Percentiles rank a stretch among this genome's conserved stretches.
Evolutionary conservation across 1,140 invertebrate species (phyloP).

Genomic region (Panulirus ornatus): DNA sequence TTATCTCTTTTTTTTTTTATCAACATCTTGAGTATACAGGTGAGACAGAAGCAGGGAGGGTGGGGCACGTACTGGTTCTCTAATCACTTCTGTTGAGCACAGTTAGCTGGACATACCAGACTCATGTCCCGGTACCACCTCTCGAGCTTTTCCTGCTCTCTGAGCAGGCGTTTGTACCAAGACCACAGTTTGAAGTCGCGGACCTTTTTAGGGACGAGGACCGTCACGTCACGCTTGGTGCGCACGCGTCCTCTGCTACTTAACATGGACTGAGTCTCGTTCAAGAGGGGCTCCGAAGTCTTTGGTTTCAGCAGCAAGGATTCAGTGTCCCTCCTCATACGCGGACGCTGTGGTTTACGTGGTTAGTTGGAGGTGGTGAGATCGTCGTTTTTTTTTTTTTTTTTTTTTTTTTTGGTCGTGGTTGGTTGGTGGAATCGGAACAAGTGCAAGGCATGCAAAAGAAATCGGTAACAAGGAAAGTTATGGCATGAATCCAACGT

Average conservation of each 20-base stretch:
- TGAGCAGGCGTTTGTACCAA: slow-evolving; percentile 19
- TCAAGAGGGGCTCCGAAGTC: background rate
- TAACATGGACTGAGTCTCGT: slow-evolving; percentile 12
- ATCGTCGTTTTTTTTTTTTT: no score
- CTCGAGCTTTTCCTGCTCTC: slow-evolving; percentile 44
- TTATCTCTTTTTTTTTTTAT: no score
- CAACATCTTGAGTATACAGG: no score
- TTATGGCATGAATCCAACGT: background rate
- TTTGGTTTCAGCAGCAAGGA: background rate
- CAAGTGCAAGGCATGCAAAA: slow-evolving; percentile 48
- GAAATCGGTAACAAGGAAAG: background rate
- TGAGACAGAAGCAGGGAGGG: no score
- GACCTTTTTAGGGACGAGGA: slow-evolving; percentile 40
- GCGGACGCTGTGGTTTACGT: slow-evolving; percentile 26
- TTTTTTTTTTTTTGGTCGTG: background rate
- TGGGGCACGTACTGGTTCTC: no score
- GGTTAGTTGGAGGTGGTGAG: slow-evolving; percentile 24
- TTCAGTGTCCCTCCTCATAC: slow-evolving; percentile 20
- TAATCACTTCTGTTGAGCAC: background rate
- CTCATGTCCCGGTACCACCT: slow-evolving; percentile 42
- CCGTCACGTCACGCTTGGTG: slow-evolving; percentile 14
- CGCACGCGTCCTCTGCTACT: background rate
- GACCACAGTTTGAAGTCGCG: slow-evolving; percentile 31
- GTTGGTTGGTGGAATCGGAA: slow-evolving; percentile 10
- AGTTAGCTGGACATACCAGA: slow-evolving; percentile 33